These are phyloP conservation scores for Rafetus swinhoei DNA, from an alignment of 2,113 vertebrate genomes.

Conservation along the genomic window DNA sequence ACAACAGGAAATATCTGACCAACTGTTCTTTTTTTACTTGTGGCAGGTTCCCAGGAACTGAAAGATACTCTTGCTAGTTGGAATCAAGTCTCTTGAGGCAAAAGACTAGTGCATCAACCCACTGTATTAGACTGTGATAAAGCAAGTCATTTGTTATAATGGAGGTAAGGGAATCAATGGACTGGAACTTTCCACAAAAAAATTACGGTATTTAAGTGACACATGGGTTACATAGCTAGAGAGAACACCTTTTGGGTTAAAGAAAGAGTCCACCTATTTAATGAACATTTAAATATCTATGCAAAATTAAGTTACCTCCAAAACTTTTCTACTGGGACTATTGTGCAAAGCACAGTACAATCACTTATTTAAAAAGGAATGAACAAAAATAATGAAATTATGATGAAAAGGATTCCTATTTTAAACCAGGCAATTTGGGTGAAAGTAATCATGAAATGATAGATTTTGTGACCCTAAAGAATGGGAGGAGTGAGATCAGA, in stretches of 20 bases:
- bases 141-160: neutral
- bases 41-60: too few relatives aligned
- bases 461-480: too few relatives aligned
- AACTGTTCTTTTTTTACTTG: too few relatives aligned
- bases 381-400: slow-evolving; percentile 19
- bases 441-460: too few relatives aligned
- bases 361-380: neutral
- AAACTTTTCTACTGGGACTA: neutral
- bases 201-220: neutral
- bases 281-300: neutral
- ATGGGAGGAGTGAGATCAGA: too few relatives aligned
- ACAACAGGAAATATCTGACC: too few relatives aligned
- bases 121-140: slow-evolving; percentile 19
- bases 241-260: neutral
- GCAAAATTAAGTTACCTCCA: neutral
- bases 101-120: neutral
- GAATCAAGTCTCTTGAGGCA: neutral
- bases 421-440: neutral
- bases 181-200: neutral
- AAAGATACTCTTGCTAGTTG: too few relatives aligned
- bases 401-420: slow-evolving; percentile 26
- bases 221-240: neutral
- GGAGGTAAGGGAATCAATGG: slow-evolving; percentile 38
- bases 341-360: neutral
- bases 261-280: slow-evolving; percentile 1